Evolutionary conservation across 1,140 invertebrate species (phyloP).

Genomic region (Sarcophaga bullata): DNA sequence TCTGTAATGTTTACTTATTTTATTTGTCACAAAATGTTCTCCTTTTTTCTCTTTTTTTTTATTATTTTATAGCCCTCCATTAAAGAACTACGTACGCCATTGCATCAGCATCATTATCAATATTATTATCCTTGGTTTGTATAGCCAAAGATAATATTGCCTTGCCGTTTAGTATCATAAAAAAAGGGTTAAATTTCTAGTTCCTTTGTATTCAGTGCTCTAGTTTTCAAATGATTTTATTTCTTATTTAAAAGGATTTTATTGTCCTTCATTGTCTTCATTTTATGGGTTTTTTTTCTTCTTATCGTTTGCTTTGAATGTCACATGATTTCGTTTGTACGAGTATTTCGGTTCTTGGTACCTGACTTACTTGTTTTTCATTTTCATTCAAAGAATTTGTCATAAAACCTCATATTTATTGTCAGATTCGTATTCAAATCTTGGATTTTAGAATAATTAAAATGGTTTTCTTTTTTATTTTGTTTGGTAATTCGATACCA

Average conservation of each 20-base stretch:
- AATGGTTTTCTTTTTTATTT: no score
- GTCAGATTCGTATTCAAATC: no score
- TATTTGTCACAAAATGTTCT: no score
- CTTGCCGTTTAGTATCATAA: not conserved
- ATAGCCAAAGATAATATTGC: no score
- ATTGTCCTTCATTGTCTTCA: not conserved
- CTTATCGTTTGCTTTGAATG: not conserved
- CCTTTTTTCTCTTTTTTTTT: not conserved
- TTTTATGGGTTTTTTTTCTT: not conserved
- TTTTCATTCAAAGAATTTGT: constrained; percentile 33
- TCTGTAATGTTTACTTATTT: no score
- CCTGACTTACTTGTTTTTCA: not conserved
- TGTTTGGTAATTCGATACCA: no score
- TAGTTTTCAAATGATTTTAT: constrained; percentile 6
- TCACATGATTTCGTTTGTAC: not conserved
- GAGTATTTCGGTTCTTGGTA: not conserved
- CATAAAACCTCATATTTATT: not conserved
- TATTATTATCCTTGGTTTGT: not conserved
- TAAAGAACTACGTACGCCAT: not conserved
- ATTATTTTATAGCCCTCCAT: constrained; percentile 12
- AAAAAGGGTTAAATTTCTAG: not conserved
- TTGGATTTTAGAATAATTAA: no score
- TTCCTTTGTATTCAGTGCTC: not conserved
- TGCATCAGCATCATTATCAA: no score
- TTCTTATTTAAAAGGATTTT: not conserved